phyloP scores from a whole-genome alignment of 92 coral and sea anemone genomes.

The Montipora capitata region DNA sequence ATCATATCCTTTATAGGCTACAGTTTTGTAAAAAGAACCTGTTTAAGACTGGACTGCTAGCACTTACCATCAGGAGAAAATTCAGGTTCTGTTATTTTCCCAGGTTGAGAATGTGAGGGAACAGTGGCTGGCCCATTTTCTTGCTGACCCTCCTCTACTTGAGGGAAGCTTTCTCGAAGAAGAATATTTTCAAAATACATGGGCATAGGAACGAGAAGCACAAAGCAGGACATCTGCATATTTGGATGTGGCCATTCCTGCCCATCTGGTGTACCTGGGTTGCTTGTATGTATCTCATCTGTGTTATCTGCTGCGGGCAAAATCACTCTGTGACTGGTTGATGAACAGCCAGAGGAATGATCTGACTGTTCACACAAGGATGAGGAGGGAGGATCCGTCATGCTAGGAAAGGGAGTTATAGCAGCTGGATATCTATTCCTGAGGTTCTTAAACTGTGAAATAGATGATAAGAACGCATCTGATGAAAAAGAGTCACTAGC shows the following conservation, averaged over 20 bases:
- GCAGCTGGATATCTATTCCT: neutral
- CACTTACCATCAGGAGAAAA: conserved; percentile 17
- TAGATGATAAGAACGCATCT: conserved; percentile 35
- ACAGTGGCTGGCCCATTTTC: neutral
- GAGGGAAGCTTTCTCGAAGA: conserved; percentile 9
- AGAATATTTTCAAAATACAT: conserved; percentile 17
- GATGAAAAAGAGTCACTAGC: conserved; percentile 30
- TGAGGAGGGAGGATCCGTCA: neutral
- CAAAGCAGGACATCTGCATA: conserved; percentile 25
- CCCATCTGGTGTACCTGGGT: conserved; percentile 30
- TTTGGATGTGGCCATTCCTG: conserved; percentile 29
- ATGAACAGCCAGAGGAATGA: neutral
- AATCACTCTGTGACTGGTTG: neutral
- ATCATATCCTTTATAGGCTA: too few species aligned
- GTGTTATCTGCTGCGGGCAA: neutral
- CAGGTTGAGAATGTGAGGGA: neutral
- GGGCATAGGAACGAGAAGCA: conserved; percentile 47
- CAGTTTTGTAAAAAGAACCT: too few species aligned
- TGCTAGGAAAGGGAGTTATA: conserved; percentile 9
- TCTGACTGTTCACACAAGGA: neutral
- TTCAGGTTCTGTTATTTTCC: neutral
- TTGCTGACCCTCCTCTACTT: conserved; percentile 5
- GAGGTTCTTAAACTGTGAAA: conserved; percentile 15
- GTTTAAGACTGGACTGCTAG: neutral
- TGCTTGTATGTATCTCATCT: neutral